These are phyloP conservation scores for Emys orbicularis DNA, from an alignment of 2,797 vertebrate species.

Conservation along the genomic window DNA sequence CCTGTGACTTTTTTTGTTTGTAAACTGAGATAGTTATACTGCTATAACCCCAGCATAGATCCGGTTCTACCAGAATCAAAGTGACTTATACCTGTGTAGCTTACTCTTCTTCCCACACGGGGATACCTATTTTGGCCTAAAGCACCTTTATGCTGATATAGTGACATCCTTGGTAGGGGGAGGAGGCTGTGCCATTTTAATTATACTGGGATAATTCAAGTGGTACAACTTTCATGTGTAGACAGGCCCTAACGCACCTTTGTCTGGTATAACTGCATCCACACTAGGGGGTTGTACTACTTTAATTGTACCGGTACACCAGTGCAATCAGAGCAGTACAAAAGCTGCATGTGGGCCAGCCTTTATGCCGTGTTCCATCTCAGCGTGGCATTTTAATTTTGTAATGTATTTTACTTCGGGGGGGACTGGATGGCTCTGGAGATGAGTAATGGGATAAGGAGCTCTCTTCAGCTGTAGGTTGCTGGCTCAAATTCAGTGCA, in stretches of 20 bases:
- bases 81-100: too few relatives aligned
- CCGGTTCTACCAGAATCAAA: fast-evolving
- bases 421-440: neutral
- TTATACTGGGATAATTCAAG: neutral
- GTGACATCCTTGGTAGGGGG: neutral
- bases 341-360: neutral
- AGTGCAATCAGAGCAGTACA: neutral
- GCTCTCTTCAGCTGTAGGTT: neutral
- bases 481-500: neutral
- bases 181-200: neutral
- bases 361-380: neutral
- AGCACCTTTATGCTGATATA: neutral
- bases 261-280: neutral
- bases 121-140: neutral
- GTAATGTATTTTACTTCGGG: neutral
- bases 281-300: neutral
- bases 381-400: neutral
- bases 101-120: too few relatives aligned
- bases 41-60: neutral
- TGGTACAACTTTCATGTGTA: fast-evolving
- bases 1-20: too few relatives aligned
- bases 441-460: neutral
- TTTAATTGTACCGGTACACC: neutral
- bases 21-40: fast-evolving
- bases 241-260: neutral